phyloP scores from a whole-genome alignment of 1,140 invertebrate genomes.

The Helicoverpa armigera region DNA sequence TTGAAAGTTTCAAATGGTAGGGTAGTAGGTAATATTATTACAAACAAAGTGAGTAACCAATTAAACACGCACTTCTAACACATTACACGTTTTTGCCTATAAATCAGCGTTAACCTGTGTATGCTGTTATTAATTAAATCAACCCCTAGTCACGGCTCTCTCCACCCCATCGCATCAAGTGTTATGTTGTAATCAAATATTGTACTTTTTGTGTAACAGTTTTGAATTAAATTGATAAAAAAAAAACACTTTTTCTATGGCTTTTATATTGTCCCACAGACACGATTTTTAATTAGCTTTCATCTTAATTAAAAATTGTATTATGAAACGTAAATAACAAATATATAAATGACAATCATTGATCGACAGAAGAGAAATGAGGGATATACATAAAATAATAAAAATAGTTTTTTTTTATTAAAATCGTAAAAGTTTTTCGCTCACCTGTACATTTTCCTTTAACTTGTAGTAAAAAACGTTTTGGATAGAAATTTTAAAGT shows the following conservation, averaged over 20 bases:
- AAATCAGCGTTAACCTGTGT: conserved; percentile 15
- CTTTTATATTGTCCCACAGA: too few relatives aligned
- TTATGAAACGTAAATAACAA: too few relatives aligned
- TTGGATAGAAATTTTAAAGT: conserved; percentile 25
- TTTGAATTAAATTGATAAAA: not conserved
- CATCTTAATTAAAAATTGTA: too few relatives aligned
- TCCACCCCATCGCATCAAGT: not conserved
- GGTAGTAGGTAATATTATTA: too few relatives aligned
- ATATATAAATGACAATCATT: too few relatives aligned
- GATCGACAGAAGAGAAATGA: too few relatives aligned
- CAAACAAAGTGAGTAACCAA: not conserved
- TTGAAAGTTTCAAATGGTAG: too few relatives aligned
- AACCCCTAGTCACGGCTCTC: conserved; percentile 10
- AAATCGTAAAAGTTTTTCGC: not conserved
- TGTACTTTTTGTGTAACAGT: not conserved
- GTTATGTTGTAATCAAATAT: conserved; percentile 15
- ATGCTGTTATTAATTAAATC: conserved; percentile 11
- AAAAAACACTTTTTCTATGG: too few relatives aligned
- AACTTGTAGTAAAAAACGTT: not conserved
- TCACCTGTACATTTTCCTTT: conserved; percentile 1
- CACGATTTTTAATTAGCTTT: too few relatives aligned
- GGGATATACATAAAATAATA: too few relatives aligned
- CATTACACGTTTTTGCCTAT: conserved; percentile 2
- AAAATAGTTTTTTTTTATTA: too few relatives aligned
- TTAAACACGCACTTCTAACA: not conserved